Base-by-base conservation (phyloP, 2,113 vertebrate species). In the Panthera tigris region DNA sequence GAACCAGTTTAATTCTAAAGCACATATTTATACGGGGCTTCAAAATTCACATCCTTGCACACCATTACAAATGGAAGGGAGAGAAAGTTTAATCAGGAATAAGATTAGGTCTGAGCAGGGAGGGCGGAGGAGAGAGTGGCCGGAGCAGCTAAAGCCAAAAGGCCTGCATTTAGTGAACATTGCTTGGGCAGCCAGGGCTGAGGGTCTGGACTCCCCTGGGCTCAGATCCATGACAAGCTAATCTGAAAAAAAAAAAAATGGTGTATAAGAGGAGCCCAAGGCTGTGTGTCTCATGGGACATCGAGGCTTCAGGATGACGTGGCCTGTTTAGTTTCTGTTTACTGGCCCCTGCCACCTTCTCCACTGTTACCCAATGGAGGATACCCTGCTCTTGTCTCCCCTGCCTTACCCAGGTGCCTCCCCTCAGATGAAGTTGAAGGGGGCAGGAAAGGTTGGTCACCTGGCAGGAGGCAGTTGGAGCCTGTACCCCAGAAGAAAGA, bases 1-100 rank as follows among this genome's bases (percentile, higher is more conserved):
- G 98, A 98, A 98, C 91, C 98, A 98, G 98, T 98, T 98, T 98
- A 98, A 98, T 98, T 97, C 97, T 93, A 98, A 98, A 98, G 98
- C 98, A 98, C 94, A 97, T 98, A 98, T 98, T 99, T 99, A 97
- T 98, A 97, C 29, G 82, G 95, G 97, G 93, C 98, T 78, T 97
- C 97, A 89, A 97, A 98, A 98, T 98, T 96, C 98, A 89, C 95
- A 79, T 52, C 4, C 1, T 97, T 88, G 18, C 69, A 71, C 0
- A 84, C 96, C 96, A 95, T 97, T 98, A 97, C 97, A 97, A 98
- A 98, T 89, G 97, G 98, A 93, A 96, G 95, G 97, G 94, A 98
- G 95, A 93, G 41, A 45, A 93, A 98, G 97, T 98, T 98, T 98
- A 98, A 98, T 98, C 98, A 98, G 97, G 97, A 98, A 96, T 57